Evolutionary conservation across 2,888 invertebrate genomes (phyloP), one percentile per base, ranked within the genome.

Genomic region (Frankliniella fusca): DNA sequence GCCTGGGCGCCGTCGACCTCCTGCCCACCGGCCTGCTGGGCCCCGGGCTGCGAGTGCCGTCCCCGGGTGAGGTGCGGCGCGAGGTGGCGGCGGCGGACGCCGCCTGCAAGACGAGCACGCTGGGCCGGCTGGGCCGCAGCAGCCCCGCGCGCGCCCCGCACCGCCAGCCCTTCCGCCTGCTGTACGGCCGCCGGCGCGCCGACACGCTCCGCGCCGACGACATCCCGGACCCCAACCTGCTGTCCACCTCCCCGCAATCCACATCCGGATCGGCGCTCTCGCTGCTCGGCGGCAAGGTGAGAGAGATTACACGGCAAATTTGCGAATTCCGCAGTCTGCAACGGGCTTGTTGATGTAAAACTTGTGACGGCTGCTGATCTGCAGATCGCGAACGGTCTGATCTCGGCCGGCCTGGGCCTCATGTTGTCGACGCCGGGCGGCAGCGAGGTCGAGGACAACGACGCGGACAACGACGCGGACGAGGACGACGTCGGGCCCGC

Each of bases 351-450:
- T 7, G n/a, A n/a, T 9, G 3, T 54, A 12, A 54, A 18, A 12
- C 54, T 9, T 23, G 11, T 70, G 70, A 70, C 23, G 23, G 0
- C 5, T 3, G 23, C 23, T 20, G 23, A 20, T n/a, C 23, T 11
- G 23, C 70, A 76, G 70, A 76, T 85, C 28, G 85, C 86, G 12
- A 85, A 85, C 11, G 86, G 85, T 48, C 83, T 87, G 23, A 85
- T 86, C 11, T 85, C 85, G 82, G 86, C 86, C 0, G 86, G 86
- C n/a, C 84, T 86, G 0, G 86, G 86, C 0, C 81, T 86, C 20
- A 80, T 86, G 7, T 80, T 86, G 12, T 85, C 86, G 0, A 83
- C 86, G 27, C 84, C 85, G 48, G 85, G 85, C 1, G 85, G 85
- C 3, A 87, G 86, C 84, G 86, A 86, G 28, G 86, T 85, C 7